A percentile compares a stretch with the other conserved stretches of the same genome.
phyloP scores from a whole-genome alignment of 2,797 vertebrate genomes.

The Triplophysa bombifrons region DNA sequence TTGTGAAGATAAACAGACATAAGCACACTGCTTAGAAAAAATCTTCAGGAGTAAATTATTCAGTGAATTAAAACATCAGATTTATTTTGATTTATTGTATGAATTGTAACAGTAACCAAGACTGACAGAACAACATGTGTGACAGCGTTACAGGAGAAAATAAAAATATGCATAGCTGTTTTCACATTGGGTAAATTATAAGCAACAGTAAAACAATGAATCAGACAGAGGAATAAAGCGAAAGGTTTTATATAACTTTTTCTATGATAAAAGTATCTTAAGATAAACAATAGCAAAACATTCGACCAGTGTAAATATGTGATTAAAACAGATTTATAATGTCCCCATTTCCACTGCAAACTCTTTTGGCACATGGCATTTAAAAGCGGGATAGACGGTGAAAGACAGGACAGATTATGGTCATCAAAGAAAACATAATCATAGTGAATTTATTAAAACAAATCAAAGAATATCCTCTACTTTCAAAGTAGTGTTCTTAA shows the following conservation, averaged over 20 bases:
- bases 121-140: conserved; percentile 42
- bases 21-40: neutral
- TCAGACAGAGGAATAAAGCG: conserved; percentile 15
- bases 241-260: neutral
- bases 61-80: conserved; percentile 41
- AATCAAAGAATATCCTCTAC: neutral
- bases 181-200: conserved; percentile 54
- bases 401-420: conserved; percentile 32
- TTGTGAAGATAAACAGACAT: too few relatives aligned
- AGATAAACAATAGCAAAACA: conserved; percentile 23
- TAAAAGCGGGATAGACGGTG: conserved; percentile 2
- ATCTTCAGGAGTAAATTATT: neutral
- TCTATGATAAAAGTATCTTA: conserved; percentile 23
- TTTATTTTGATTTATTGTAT: conserved; percentile 55
- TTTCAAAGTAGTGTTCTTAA: conserved; percentile 34
- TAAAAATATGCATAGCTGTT: conserved; percentile 37
- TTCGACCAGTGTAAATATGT: conserved; percentile 50
- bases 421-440: conserved; percentile 43
- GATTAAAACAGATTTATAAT: conserved; percentile 19
- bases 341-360: conserved; percentile 17
- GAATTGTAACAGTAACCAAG: conserved; percentile 36
- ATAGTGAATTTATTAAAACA: conserved; percentile 28
- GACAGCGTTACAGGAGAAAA: conserved; percentile 43
- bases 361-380: conserved; percentile 41
- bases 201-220: conserved; percentile 38